Conservation (phyloP, 2,888 invertebrate genomes). For the Heteropelma amictum region DNA sequence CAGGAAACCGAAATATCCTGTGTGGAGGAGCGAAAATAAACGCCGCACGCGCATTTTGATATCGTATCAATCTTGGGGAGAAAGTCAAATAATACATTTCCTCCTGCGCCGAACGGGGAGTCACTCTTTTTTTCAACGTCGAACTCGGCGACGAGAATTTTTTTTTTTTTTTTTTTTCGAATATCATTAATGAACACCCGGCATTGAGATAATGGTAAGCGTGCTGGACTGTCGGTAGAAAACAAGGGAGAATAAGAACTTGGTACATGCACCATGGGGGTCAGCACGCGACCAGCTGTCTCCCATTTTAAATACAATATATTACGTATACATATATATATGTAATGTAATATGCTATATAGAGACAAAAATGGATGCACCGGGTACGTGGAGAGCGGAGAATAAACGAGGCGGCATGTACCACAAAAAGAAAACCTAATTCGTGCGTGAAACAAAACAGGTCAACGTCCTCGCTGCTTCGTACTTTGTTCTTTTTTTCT, state of each 20-base stretch:
- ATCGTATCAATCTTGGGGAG: too few species aligned
- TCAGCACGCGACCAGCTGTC: conserved; percentile 74
- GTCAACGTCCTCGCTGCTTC: conserved; percentile 23
- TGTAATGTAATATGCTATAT: neutral
- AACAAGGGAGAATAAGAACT: conserved; percentile 55
- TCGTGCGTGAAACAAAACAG: conserved; percentile 21
- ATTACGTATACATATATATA: neutral
- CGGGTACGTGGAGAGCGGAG: conserved; percentile 11
- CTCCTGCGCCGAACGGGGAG: too few species aligned
- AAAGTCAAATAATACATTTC: too few species aligned
- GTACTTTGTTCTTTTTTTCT: neutral
- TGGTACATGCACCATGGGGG: conserved; percentile 63
- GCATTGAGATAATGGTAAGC: conserved; percentile 47
- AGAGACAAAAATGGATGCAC: neutral
- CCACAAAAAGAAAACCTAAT: conserved; percentile 38
- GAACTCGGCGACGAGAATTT: too few species aligned
- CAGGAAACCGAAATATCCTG: too few species aligned
- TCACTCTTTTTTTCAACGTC: too few species aligned
- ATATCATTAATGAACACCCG: conserved; percentile 42
- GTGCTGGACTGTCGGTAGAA: conserved; percentile 48
- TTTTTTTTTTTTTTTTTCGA: neutral
- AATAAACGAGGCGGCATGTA: conserved; percentile 10
- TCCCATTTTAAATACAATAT: conserved; percentile 40
- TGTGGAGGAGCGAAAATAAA: too few species aligned
- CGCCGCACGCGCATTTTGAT: too few species aligned